phyloP scores from a whole-genome alignment of 2,797 vertebrate species.

The Silurus aristotelis region DNA sequence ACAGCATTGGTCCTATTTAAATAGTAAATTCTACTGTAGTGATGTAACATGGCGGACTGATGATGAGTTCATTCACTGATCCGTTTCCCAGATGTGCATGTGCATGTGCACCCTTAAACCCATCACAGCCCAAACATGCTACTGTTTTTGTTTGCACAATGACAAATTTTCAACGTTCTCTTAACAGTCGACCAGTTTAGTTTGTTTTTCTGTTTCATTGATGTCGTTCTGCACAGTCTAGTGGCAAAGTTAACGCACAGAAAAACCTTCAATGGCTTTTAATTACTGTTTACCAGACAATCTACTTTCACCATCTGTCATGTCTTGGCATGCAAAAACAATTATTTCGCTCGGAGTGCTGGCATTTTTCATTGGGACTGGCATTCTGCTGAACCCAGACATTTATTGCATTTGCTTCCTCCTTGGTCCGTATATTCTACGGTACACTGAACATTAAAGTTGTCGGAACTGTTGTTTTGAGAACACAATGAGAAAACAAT shows the following conservation, averaged over 20 bases:
- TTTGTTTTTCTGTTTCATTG: constrained; percentile 6
- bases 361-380: background rate
- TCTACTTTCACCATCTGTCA: constrained; percentile 15
- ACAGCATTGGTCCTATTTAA: background rate
- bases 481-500: background rate
- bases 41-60: background rate
- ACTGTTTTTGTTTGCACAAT: too few species aligned
- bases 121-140: constrained; percentile 1
- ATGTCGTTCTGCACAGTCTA: background rate
- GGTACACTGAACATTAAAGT: background rate
- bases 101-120: too few species aligned
- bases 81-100: background rate
- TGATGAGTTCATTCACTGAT: background rate
- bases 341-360: background rate
- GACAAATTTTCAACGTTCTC: background rate
- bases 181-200: constrained; percentile 8
- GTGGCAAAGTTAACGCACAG: background rate
- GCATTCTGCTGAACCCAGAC: background rate
- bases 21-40: background rate
- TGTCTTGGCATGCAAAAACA: constrained; percentile 5
- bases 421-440: background rate
- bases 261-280: constrained; percentile 28
- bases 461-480: background rate
- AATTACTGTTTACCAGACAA: constrained; percentile 35
- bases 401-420: background rate